Evolutionary conservation across 2,888 invertebrate genomes (phyloP).

Genomic region (Leptothorax acervorum): DNA sequence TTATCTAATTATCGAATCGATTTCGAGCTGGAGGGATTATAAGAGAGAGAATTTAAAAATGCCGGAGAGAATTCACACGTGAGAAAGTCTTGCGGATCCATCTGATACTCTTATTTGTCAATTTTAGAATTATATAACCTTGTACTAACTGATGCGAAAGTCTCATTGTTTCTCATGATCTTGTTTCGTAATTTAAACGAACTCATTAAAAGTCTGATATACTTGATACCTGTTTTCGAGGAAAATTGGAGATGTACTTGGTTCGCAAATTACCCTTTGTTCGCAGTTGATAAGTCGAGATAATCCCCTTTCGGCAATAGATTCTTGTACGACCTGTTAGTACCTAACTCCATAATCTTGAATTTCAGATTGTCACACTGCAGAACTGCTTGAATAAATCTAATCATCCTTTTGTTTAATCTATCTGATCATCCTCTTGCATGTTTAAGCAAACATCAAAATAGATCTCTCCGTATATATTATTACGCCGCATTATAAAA

Average conservation of each 20-base stretch:
- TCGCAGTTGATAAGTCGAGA: not conserved
- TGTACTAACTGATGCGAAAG: not conserved
- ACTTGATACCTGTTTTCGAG: not conserved
- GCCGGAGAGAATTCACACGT: too few species aligned
- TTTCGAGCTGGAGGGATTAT: not conserved
- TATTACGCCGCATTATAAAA: not conserved
- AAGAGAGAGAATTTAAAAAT: not conserved
- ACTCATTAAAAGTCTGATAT: slow-evolving; percentile 1
- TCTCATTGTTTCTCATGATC: not conserved
- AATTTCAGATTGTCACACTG: not conserved
- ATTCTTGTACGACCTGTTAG: slow-evolving; percentile 11
- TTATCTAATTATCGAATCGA: not conserved
- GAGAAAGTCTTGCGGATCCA: not conserved
- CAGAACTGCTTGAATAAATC: not conserved
- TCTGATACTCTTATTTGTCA: not conserved
- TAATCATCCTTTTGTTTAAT: not conserved
- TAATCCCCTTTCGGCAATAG: slow-evolving; percentile 24
- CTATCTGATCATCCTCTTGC: not conserved
- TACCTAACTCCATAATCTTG: not conserved
- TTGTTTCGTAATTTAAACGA: not conserved
- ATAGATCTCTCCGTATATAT: not conserved
- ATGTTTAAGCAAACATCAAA: not conserved
- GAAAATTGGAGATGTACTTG: slow-evolving; percentile 11
- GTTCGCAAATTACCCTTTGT: slow-evolving; percentile 21
- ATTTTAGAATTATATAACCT: not conserved